phyloP scores from a whole-genome alignment of 1,140 invertebrate species.

The Pantala flavescens region DNA sequence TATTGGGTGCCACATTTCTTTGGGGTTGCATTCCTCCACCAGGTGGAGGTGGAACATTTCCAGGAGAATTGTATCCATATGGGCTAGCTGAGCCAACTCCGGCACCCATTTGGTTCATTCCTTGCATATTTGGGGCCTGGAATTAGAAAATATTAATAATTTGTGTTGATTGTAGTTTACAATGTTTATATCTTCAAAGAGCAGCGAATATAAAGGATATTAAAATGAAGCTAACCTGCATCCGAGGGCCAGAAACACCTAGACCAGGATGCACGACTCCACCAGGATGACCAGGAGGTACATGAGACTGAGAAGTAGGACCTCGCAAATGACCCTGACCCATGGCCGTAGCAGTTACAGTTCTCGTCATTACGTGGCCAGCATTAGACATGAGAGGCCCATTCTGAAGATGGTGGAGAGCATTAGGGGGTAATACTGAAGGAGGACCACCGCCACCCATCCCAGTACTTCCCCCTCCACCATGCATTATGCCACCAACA shows the following conservation, averaged over 20 bases:
- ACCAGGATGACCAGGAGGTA: slow-evolving; percentile 16
- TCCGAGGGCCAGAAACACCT: slow-evolving; percentile 20
- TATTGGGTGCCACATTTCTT: slow-evolving; percentile 11
- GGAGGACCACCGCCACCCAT: slow-evolving; percentile 45
- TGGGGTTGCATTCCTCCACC: slow-evolving; percentile 12
- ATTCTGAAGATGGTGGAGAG: slow-evolving; percentile 43
- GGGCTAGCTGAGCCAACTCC: slow-evolving; percentile 19
- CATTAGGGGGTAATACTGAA: slow-evolving; percentile 39
- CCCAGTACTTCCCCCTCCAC: slow-evolving; percentile 47
- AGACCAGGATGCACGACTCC: slow-evolving; percentile 21
- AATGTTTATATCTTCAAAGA: no score
- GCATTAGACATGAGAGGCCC: slow-evolving; percentile 49
- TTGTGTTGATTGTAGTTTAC: no score
- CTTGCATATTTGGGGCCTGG: background rate
- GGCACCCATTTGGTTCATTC: slow-evolving; percentile 29
- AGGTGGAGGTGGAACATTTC: slow-evolving; percentile 1
- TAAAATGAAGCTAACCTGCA: slow-evolving; percentile 16
- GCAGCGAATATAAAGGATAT: no score
- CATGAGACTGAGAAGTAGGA: slow-evolving; percentile 28
- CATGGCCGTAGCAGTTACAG: slow-evolving; percentile 36
- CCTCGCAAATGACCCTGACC: slow-evolving; percentile 19
- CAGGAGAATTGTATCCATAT: slow-evolving; percentile 19
- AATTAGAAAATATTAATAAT: background rate
- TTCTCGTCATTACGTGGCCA: slow-evolving; percentile 29
- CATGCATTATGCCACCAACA: slow-evolving; percentile 54